phyloP scores from a whole-genome alignment of 2,888 invertebrate genomes.

The Choreutis nemorana region DNA sequence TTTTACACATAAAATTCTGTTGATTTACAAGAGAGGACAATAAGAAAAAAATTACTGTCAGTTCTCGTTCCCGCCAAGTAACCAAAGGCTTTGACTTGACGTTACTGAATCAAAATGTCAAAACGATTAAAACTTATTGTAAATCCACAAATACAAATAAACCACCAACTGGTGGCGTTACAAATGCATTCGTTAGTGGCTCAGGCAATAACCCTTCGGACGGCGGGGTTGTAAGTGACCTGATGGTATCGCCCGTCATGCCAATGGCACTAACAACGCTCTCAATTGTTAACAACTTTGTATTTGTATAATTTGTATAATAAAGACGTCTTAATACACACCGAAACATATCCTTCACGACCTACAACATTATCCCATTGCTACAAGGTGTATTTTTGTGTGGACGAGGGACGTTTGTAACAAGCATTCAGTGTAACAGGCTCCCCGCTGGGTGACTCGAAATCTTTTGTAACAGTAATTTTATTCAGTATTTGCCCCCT shows the following conservation, averaged over 20 bases:
- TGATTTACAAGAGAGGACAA: too few relatives aligned
- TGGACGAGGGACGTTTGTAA: constrained; percentile 12
- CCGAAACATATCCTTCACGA: constrained; percentile 2
- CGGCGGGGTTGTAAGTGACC: constrained; percentile 19
- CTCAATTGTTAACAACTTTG: constrained; percentile 24
- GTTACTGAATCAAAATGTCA: not conserved
- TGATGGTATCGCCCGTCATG: constrained; percentile 26
- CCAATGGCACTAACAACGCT: constrained; percentile 16
- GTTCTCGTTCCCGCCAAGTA: too few relatives aligned
- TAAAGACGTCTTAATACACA: constrained; percentile 17
- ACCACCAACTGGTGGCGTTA: too few relatives aligned
- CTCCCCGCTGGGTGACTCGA: constrained; percentile 32
- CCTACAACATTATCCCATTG: constrained; percentile 9
- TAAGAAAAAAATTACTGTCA: too few relatives aligned
- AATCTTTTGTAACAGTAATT: constrained; percentile 27
- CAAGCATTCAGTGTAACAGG: constrained; percentile 22
- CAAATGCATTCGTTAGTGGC: too few relatives aligned
- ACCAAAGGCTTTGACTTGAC: too few relatives aligned
- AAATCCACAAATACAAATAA: constrained; percentile 6
- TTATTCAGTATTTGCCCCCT: too few relatives aligned
- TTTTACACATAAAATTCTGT: too few relatives aligned
- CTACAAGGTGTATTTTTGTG: constrained; percentile 9
- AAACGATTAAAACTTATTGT: not conserved
- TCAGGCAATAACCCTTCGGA: constrained; percentile 14
- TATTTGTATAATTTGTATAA: constrained; percentile 25